Evolutionary conservation across 2,888 invertebrate species (phyloP).

Genomic region (Craniophora ligustri): DNA sequence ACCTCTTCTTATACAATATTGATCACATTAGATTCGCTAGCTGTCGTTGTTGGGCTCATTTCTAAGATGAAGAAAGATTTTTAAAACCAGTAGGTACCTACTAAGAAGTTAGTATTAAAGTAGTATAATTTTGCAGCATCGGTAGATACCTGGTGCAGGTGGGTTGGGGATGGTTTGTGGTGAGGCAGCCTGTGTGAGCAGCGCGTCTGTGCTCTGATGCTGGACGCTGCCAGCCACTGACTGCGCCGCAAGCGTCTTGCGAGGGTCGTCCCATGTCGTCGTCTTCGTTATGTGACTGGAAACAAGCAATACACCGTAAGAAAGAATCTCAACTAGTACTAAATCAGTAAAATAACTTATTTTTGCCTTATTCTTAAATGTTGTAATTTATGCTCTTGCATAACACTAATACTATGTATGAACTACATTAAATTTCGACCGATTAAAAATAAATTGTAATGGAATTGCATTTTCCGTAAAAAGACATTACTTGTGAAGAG

Average conservation of each 20-base stretch:
- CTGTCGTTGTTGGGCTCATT: no score
- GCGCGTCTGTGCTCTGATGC: constrained; percentile 86
- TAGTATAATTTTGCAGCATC: constrained; percentile 13
- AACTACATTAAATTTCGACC: constrained; percentile 4
- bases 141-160: constrained; percentile 70
- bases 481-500: constrained; percentile 45
- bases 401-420: no score
- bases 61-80: no score
- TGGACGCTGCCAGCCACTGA: constrained; percentile 83
- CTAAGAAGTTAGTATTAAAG: no score
- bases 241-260: constrained; percentile 93
- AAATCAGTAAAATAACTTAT: no score
- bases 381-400: background rate
- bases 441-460: constrained; percentile 28
- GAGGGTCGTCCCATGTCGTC: constrained; percentile 97
- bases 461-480: constrained; percentile 35
- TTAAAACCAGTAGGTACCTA: no score
- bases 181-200: constrained; percentile 79
- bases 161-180: constrained; percentile 75
- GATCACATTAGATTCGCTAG: no score
- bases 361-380: background rate
- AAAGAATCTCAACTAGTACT: background rate
- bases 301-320: constrained; percentile 47
- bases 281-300: constrained; percentile 95
- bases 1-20: no score